Conservation (phyloP, 2,888 invertebrate species). For the Steromphala cineraria region DNA sequence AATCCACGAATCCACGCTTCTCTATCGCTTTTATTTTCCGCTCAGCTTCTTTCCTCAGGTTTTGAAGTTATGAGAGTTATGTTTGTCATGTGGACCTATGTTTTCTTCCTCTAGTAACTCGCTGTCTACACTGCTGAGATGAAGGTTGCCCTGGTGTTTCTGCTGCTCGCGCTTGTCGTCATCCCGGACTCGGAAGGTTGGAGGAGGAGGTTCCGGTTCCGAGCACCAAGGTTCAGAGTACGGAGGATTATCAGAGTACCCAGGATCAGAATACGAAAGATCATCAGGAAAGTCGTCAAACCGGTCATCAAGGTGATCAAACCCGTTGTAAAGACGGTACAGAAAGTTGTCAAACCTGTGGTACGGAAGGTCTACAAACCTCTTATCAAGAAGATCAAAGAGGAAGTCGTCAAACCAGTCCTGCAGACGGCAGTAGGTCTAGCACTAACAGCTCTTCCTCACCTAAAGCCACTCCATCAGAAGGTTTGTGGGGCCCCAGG, state of each 20-base stretch:
- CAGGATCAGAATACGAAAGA: neutral
- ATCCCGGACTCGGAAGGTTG: neutral
- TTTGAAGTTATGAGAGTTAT: too few relatives aligned
- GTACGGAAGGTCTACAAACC: neutral
- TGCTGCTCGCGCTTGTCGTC: neutral
- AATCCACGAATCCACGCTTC: too few relatives aligned
- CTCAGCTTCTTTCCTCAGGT: too few relatives aligned
- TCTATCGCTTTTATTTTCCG: too few relatives aligned
- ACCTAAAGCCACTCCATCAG: neutral
- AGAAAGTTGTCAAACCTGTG: neutral
- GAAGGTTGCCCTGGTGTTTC: neutral
- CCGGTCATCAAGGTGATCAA: neutral
- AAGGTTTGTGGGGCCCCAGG: neutral
- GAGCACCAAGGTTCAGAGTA: neutral
- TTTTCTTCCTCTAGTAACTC: too few relatives aligned
- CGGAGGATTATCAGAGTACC: neutral
- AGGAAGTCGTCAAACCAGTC: neutral
- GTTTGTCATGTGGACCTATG: too few relatives aligned
- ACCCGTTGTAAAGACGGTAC: neutral
- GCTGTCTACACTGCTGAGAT: neutral
- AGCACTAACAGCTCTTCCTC: neutral
- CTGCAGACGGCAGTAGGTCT: too few relatives aligned
- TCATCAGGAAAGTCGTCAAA: neutral
- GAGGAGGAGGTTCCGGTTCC: neutral
- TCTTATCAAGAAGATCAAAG: neutral